Evolutionary conservation across 2,888 invertebrate species (phyloP).

Genomic region (Tyria jacobaeae): DNA sequence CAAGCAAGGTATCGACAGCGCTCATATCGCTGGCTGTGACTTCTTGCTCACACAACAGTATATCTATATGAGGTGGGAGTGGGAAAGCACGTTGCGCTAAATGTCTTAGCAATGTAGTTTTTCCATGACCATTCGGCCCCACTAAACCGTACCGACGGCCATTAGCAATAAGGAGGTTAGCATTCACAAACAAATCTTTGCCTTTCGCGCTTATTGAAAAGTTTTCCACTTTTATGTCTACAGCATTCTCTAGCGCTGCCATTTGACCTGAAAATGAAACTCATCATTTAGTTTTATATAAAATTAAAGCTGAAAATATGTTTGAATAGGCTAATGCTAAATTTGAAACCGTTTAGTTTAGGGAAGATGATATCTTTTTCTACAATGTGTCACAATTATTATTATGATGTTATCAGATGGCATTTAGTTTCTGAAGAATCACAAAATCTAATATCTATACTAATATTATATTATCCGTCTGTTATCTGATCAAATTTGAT

Average conservation of each 20-base stretch:
- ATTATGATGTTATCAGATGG: too few relatives aligned
- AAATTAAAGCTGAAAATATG: too few relatives aligned
- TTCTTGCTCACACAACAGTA: constrained; percentile 99
- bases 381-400: too few relatives aligned
- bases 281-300: neutral
- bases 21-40: constrained; percentile 97
- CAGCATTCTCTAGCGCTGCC: constrained; percentile 95
- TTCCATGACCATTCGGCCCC: constrained; percentile 99
- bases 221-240: constrained; percentile 99
- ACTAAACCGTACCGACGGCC: constrained; percentile 98
- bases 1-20: constrained; percentile 97
- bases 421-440: too few relatives aligned
- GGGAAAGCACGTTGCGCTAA: constrained; percentile 96
- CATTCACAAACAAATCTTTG: constrained; percentile 98
- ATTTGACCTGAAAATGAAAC: constrained; percentile 86
- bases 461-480: too few relatives aligned
- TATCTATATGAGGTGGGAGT: constrained; percentile 98
- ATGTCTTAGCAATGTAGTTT: constrained; percentile 98
- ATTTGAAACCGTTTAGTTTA: too few relatives aligned
- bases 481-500: too few relatives aligned
- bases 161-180: constrained; percentile 96
- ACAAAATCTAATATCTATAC: too few relatives aligned
- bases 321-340: too few relatives aligned
- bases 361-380: too few relatives aligned
- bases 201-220: constrained; percentile 99